Percentiles rank a stretch among this genome's conserved stretches.
These are phyloP conservation scores for Acipenser oxyrinchus DNA, from an alignment of 2,797 vertebrate genomes.

Conservation along the genomic window DNA sequence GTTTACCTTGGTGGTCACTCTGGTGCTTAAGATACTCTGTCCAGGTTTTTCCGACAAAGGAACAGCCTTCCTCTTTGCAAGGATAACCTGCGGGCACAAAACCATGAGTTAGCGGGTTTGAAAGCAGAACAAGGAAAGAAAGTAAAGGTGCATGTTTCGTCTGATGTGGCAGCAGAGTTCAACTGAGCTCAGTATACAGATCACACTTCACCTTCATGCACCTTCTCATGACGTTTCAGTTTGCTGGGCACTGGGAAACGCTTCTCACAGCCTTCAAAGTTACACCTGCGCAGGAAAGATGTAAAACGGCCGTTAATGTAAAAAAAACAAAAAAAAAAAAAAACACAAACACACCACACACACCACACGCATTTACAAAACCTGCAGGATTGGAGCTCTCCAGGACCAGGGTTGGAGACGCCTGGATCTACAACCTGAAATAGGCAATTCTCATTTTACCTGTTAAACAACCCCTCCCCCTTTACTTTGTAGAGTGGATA, in stretches of 20 bases:
- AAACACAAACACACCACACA: no score
- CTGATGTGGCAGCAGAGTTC: background rate
- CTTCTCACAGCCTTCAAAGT: conserved; percentile 61
- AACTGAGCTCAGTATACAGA: background rate
- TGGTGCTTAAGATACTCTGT: conserved; percentile 73
- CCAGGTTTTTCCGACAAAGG: conserved; percentile 78
- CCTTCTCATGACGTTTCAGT: conserved; percentile 70
- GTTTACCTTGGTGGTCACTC: conserved; percentile 65
- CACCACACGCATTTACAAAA: no score
- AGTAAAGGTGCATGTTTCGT: background rate
- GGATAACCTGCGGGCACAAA: conserved; percentile 61
- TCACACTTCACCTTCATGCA: conserved; percentile 65
- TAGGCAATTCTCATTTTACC: no score
- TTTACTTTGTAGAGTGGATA: no score
- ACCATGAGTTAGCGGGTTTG: no score
- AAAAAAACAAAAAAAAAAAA: no score
- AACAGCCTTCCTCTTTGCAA: conserved; percentile 68
- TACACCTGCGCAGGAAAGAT: conserved; percentile 55
- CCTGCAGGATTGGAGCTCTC: no score
- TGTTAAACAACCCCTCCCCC: no score
- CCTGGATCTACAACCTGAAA: no score
- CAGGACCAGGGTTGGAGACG: no score
- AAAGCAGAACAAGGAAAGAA: background rate
- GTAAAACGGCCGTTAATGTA: no score
- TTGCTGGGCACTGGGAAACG: conserved; percentile 53